Conservation (phyloP, 2,113 vertebrate species). For the Hippocampus abdominalis region DNA sequence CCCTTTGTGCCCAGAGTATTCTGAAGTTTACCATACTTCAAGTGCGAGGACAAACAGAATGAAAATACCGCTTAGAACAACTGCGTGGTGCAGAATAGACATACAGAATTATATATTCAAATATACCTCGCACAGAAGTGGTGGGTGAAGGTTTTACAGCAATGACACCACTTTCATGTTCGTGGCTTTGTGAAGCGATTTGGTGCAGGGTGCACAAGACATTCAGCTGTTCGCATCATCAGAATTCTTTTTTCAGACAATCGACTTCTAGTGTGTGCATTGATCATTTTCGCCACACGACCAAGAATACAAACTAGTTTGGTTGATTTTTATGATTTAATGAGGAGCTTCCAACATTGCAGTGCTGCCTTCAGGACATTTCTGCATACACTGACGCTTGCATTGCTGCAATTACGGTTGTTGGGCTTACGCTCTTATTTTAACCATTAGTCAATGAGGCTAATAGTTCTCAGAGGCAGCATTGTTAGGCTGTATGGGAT, state of each 20-base stretch:
- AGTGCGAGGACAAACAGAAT: background rate
- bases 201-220: no score
- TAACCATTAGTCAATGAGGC: background rate
- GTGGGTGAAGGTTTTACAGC: background rate
- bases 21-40: no score
- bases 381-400: background rate
- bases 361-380: background rate
- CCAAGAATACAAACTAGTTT: background rate
- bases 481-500: no score
- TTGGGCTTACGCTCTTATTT: background rate
- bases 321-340: background rate
- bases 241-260: conserved; percentile 1
- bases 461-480: background rate
- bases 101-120: background rate
- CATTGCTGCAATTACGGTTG: background rate
- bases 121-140: background rate
- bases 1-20: background rate
- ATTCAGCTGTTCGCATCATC: background rate
- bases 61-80: no score
- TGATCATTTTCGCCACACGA: background rate
- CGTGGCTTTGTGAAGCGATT: background rate
- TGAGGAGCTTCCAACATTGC: background rate
- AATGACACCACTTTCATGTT: background rate
- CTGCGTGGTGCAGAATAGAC: no score
- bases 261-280: background rate